phyloP scores from a whole-genome alignment of 1,140 invertebrate genomes.

The Zaprionus ornatus region DNA sequence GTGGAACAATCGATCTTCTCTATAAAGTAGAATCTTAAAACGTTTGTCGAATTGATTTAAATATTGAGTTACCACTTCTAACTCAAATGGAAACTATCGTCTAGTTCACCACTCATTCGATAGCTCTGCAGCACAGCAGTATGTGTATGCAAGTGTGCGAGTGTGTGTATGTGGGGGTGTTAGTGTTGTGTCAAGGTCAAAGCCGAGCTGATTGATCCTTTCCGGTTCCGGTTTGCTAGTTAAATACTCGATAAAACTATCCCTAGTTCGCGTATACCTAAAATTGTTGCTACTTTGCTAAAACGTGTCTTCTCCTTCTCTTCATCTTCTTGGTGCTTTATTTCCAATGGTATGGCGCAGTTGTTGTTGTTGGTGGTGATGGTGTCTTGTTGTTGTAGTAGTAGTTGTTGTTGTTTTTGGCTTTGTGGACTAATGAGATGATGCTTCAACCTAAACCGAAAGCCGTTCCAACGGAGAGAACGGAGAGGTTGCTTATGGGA shows the following conservation, averaged over 20 bases:
- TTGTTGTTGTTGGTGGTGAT: conserved; percentile 41
- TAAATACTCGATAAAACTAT: neutral
- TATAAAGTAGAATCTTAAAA: too few relatives aligned
- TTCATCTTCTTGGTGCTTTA: conserved; percentile 9
- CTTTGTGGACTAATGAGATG: conserved; percentile 44
- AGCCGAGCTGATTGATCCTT: conserved; percentile 26
- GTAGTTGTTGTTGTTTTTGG: conserved; percentile 52
- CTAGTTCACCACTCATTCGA: neutral
- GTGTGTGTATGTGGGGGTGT: conserved; percentile 14
- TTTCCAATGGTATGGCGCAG: conserved; percentile 81
- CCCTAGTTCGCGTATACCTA: conserved; percentile 6
- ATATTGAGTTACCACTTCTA: too few relatives aligned
- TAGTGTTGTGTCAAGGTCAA: conserved; percentile 20
- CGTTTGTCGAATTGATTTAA: too few relatives aligned
- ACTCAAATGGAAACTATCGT: neutral
- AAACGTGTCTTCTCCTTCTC: conserved; percentile 18
- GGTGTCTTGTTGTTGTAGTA: conserved; percentile 20
- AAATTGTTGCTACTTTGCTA: conserved; percentile 9
- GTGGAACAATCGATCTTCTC: too few relatives aligned
- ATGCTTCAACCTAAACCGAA: conserved; percentile 52
- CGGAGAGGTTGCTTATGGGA: conserved; percentile 23
- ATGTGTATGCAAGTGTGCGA: conserved; percentile 17
- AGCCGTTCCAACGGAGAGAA: conserved; percentile 44
- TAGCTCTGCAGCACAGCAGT: neutral
- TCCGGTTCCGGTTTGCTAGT: conserved; percentile 7